phyloP scores from a whole-genome alignment of 2,797 vertebrate genomes.

The Notolabrus celidotus region DNA sequence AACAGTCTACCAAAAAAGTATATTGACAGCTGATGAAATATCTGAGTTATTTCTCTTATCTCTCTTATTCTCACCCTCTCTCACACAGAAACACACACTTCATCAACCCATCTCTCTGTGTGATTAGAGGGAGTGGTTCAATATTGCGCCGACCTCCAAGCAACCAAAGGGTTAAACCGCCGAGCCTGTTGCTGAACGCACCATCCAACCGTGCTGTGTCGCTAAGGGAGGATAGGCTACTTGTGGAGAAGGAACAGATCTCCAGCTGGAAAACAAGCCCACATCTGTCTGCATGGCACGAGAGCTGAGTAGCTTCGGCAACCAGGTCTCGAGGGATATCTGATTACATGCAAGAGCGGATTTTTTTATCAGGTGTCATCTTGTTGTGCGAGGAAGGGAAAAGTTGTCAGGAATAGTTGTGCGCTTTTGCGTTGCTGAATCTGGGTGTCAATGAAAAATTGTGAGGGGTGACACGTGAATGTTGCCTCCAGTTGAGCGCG shows the following conservation, averaged over 20 bases:
- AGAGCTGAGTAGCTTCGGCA: conserved; percentile 18
- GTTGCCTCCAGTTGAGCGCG: not conserved
- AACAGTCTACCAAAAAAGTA: not conserved
- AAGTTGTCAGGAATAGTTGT: conserved; percentile 60
- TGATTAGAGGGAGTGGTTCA: conserved; percentile 72
- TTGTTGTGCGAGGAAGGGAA: conserved; percentile 26
- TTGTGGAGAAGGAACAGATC: conserved; percentile 81
- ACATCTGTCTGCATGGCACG: conserved; percentile 60
- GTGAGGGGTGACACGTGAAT: conserved; percentile 20
- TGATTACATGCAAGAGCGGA: conserved; percentile 10
- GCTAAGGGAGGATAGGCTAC: conserved; percentile 70
- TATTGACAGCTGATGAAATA: not conserved
- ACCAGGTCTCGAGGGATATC: conserved; percentile 8
- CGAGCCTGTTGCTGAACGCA: conserved; percentile 67
- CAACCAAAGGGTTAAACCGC: conserved; percentile 77
- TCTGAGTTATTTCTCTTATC: conserved; percentile 1
- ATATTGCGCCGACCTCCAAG: conserved; percentile 51
- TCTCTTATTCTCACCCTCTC: not conserved
- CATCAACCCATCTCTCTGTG: conserved; percentile 11
- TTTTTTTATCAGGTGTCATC: not conserved
- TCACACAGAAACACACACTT: not conserved
- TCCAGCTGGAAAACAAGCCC: conserved; percentile 68
- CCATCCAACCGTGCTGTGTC: conserved; percentile 77
- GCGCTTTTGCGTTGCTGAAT: conserved; percentile 31
- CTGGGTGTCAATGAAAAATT: not conserved